Conservation (phyloP, 2,113 vertebrate genomes). For the Protobothrops flavoviridis region DNA sequence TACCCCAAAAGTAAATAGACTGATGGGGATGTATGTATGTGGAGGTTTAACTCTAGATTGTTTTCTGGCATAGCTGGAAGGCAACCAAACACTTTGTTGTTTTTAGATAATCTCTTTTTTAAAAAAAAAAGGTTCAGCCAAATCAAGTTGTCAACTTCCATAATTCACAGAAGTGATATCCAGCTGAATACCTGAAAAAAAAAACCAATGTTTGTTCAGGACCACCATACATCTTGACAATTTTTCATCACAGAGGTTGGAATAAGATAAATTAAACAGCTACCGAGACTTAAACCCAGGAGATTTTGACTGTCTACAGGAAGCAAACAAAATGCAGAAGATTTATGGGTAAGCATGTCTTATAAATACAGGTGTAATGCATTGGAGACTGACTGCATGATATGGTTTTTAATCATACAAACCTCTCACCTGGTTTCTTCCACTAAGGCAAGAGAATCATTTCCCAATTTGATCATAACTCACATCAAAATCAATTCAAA, state of each 20-base stretch:
- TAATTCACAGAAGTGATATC: neutral
- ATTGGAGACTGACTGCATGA: constrained; percentile 24
- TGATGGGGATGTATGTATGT: neutral
- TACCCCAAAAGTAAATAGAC: neutral
- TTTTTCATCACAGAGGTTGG: constrained; percentile 49
- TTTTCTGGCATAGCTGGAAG: neutral
- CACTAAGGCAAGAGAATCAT: constrained; percentile 43
- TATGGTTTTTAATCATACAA: constrained; percentile 58
- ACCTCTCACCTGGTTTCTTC: constrained; percentile 35
- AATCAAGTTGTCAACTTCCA: neutral
- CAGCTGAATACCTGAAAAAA: constrained; percentile 25
- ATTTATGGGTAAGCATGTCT: constrained; percentile 56
- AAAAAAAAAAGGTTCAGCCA: constrained; percentile 5
- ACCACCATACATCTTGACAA: constrained; percentile 33
- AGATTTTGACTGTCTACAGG: constrained; percentile 39
- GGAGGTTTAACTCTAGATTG: neutral
- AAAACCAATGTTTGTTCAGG: constrained; percentile 41
- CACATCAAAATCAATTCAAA: constrained; percentile 50
- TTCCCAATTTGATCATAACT: constrained; percentile 53
- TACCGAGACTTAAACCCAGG: constrained; percentile 47
- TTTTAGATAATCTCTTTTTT: neutral
- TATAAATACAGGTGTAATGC: constrained; percentile 47
- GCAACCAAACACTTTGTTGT: neutral
- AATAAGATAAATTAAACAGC: constrained; percentile 66
- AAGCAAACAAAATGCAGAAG: constrained; percentile 42